Evolutionary conservation across 2,797 vertebrate species (phyloP), one percentile per base, ranked within the genome.

Genomic region (Characodon lateralis): DNA sequence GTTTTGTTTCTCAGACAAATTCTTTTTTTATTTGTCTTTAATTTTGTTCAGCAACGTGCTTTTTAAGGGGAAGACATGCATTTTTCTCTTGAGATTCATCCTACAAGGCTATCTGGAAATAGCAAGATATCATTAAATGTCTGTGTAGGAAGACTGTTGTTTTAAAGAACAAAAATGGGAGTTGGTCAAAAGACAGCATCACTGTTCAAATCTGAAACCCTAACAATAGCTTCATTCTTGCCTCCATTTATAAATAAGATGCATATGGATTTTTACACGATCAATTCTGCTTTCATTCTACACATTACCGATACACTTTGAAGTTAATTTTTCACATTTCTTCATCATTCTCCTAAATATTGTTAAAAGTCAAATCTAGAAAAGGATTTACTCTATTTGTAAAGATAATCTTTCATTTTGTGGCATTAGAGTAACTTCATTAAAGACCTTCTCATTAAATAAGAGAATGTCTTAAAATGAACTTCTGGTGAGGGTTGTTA

Each of bases 121-220:
- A 86, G 74, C 85, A 81, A 78, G 53, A 6, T 53, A 85, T 85
- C 70, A 86, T 86, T 86, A 83, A 82, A 35, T 28, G 78, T 77
- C 28, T 78, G 26, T 77, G 84, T 82, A 71, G 81, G 86, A 79
- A 43, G 77, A 50, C 71, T 76, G 78, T 81, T 85, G 87, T 83
- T 87, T 85, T 59, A 74, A 73, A 85, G 79, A 81, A 79, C 79
- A 70, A 51, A 51, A 83, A 81, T 28, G 0, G 20, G 31, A 85
- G 74, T 66, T 78, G 76, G 65, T 77, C 51, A 74, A 48, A 31
- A 76, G 53, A 58, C 39, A 77, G 63, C 61, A 55, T 73, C 61
- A 72, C 28, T 1, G 72, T 72, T 72, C 56, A 41, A 31, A 80
- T 80, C 56, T 74, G 56, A 41, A 70, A 43, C 41, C 31, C 24